phyloP scores from a whole-genome alignment of 2,888 invertebrate genomes.

The Melinaea menophilus region DNA sequence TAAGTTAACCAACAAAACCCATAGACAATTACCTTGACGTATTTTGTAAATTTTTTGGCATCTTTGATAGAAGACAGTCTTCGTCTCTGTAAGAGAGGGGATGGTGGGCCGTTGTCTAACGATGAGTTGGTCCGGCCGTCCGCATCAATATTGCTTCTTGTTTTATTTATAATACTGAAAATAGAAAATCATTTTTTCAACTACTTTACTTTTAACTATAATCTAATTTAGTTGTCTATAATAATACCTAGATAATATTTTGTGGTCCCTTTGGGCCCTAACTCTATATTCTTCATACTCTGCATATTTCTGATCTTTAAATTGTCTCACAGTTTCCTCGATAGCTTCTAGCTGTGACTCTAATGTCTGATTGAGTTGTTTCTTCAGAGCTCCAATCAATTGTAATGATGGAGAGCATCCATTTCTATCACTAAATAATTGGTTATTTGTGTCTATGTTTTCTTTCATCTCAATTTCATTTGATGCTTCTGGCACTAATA shows the following conservation, averaged over 20 bases:
- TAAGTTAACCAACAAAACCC: neutral
- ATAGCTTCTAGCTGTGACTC: conserved; percentile 83
- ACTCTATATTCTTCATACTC: conserved; percentile 85
- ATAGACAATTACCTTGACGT: conserved; percentile 49
- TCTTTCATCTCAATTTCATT: conserved; percentile 74
- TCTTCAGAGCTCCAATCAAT: conserved; percentile 79
- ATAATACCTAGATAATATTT: conserved; percentile 78
- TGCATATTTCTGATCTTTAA: conserved; percentile 85
- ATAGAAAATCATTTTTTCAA: conserved; percentile 3
- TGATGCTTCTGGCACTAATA: conserved; percentile 79
- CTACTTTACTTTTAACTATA: too few relatives aligned
- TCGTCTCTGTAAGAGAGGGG: conserved; percentile 67
- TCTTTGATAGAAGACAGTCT: conserved; percentile 74
- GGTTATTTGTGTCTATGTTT: conserved; percentile 66
- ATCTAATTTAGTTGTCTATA: neutral
- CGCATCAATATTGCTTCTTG: conserved; percentile 47
- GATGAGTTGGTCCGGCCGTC: conserved; percentile 50
- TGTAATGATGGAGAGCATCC: conserved; percentile 72
- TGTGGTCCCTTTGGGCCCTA: conserved; percentile 84
- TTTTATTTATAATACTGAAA: conserved; percentile 68
- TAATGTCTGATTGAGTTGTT: conserved; percentile 82
- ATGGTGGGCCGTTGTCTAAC: conserved; percentile 61
- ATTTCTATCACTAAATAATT: conserved; percentile 51
- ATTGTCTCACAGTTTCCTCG: conserved; percentile 86
- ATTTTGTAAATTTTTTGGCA: conserved; percentile 64